Conservation (phyloP, 2,113 vertebrate species). For the Suricata suricatta region DNA sequence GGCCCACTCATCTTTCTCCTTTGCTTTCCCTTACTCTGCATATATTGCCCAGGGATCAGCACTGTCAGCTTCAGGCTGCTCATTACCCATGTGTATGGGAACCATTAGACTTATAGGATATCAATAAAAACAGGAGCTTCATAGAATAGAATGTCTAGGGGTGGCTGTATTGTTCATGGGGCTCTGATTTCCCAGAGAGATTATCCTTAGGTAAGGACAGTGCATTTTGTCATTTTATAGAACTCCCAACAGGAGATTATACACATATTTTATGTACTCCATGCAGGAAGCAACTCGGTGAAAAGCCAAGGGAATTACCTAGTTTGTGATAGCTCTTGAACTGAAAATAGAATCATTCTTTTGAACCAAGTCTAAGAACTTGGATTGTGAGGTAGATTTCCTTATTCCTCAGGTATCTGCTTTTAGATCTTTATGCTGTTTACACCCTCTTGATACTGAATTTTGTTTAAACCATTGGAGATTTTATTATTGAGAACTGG, state of each 20-base stretch:
- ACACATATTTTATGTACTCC: not conserved
- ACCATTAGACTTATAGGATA: not conserved
- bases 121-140: not conserved
- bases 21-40: not conserved
- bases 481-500: not conserved
- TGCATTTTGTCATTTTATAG: not conserved
- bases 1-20: not conserved
- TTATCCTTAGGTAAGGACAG: not conserved
- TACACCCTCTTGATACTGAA: not conserved
- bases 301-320: not conserved
- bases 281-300: not conserved
- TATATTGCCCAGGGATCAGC: not conserved
- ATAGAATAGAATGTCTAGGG: not conserved
- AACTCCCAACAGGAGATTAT: not conserved
- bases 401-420: not conserved
- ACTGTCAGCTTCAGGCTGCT: not conserved
- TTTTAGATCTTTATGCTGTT: not conserved
- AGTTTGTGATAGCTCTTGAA: not conserved
- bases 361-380: not conserved
- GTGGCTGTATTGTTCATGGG: not conserved
- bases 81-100: not conserved
- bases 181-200: not conserved
- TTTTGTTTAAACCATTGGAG: not conserved
- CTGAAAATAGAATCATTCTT: not conserved
- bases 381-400: not conserved